Evolutionary conservation across 2,797 vertebrate species (phyloP), one percentile per base, ranked within the genome.

Genomic region (Syngnathus acus): DNA sequence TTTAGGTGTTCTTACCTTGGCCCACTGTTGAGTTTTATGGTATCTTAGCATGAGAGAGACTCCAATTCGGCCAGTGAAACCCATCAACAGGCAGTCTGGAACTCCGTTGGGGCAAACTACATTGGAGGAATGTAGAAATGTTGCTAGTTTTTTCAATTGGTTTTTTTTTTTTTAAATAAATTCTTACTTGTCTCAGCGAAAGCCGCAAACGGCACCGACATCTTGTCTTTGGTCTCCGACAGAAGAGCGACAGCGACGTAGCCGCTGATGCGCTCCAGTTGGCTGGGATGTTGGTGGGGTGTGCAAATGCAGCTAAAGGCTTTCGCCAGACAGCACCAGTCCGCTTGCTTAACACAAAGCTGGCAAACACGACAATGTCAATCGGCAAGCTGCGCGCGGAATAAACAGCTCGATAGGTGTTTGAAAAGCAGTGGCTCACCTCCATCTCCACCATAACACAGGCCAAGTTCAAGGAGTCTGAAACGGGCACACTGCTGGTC

Each of bases 11-110:
- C 40, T 72, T 93, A 99, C 97, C 95, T 97, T 97, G 62, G 71
- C 67, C 96, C 95, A 98, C 8, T 95, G 93, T 55, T 92, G 85
- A 4, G 82, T 86, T 84, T 86, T 93, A 84, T 96, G 87, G 74
- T 96, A 98, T 63, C 89, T 89, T 74, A 91, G 91, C 86, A 98
- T 91, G 43, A 94, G 86, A 3, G 91, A 95, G 68, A 97, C 92
- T 66, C 95, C 96, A 51, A 92, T 93, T 78, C 93, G 92, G 69
- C 95, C 96, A 55, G 96, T 78, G 75, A 91, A 89, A 69, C 72
- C 86, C 84, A 65, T 92, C 71, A 90, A 72, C 64, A 87, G 71
- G 66, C 82, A 43, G 26, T 85, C 87, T 13, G 81, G 78, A 0
- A 66, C 72, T 40, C 86, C 73, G 54, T 79, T 77, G 65, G 82